Percentiles rank a stretch among this genome's conserved stretches.
These are phyloP conservation scores for Zoroaster sp. DNA, from an alignment of 53 echinoderm and acorn worm genomes.

Conservation along the genomic window DNA sequence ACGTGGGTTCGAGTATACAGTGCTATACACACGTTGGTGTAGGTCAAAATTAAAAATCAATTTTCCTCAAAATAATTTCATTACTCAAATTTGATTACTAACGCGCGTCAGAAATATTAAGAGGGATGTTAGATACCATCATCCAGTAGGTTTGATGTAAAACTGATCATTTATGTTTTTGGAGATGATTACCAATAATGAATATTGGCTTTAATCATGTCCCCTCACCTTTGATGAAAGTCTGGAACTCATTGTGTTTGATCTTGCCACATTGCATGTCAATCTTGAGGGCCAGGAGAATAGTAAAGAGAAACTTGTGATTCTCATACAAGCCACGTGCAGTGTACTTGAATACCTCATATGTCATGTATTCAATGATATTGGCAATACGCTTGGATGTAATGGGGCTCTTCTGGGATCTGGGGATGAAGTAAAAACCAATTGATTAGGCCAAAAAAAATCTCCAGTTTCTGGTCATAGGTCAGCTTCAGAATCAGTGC, in stretches of 20 bases:
- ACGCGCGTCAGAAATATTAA: not conserved
- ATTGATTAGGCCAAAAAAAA: too few relatives aligned
- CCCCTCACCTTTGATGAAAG: slow-evolving; percentile 91
- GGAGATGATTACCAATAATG: not conserved
- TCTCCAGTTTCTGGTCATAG: too few relatives aligned
- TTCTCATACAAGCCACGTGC: slow-evolving; percentile 96
- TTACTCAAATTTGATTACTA: too few relatives aligned
- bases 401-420: slow-evolving; percentile 95
- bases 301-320: slow-evolving; percentile 98
- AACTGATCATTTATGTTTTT: too few relatives aligned
- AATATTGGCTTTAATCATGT: not conserved
- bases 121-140: too few relatives aligned
- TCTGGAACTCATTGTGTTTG: slow-evolving; percentile 96
- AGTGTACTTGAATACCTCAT: slow-evolving; percentile 94
- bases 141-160: not conserved
- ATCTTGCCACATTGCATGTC: slow-evolving; percentile 91
- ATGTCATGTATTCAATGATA: slow-evolving; percentile 98
- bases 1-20: too few relatives aligned
- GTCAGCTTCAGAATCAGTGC: too few relatives aligned
- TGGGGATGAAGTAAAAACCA: not conserved
- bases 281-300: slow-evolving; percentile 96
- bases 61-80: too few relatives aligned
- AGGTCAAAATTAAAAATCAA: too few relatives aligned
- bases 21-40: too few relatives aligned
- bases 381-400: slow-evolving; percentile 92